Percentiles rank a stretch among this genome's conserved stretches.
These are phyloP conservation scores for Brachyptera putata DNA, from an alignment of 2,888 invertebrate species.

Conservation along the genomic window DNA sequence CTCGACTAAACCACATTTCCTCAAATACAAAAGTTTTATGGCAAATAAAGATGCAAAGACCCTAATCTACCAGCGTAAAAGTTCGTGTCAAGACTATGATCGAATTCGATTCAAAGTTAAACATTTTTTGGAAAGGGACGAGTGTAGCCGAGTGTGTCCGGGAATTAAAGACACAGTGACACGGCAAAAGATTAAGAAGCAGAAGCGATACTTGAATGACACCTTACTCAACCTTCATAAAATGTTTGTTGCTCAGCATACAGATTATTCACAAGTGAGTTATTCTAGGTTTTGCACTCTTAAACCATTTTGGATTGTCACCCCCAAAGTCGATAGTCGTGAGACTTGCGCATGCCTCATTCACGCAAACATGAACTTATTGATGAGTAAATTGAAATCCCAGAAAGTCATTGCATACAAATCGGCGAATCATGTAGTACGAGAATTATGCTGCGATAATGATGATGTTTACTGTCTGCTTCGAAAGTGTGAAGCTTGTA, in stretches of 20 bases:
- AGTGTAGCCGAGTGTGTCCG: neutral
- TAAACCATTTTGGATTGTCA: constrained; percentile 37
- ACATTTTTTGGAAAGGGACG: neutral
- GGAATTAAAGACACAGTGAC: constrained; percentile 35
- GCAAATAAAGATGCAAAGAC: too few relatives aligned
- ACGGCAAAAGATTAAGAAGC: constrained; percentile 35
- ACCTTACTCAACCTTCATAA: constrained; percentile 36
- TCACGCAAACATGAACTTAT: constrained; percentile 27
- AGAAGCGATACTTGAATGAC: constrained; percentile 36
- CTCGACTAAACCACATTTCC: too few relatives aligned
- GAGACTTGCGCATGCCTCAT: neutral
- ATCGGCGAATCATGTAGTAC: constrained; percentile 7
- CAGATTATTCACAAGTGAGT: constrained; percentile 25
- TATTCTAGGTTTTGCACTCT: constrained; percentile 34
- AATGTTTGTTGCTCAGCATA: constrained; percentile 27
- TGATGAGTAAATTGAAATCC: constrained; percentile 14
- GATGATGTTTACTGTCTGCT: constrained; percentile 23
- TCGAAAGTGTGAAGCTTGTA: constrained; percentile 18
- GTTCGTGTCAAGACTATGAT: too few relatives aligned
- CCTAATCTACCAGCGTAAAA: too few relatives aligned
- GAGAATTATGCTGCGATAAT: constrained; percentile 23
- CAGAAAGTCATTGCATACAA: constrained; percentile 19
- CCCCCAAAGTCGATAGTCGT: neutral
- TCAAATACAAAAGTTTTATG: too few relatives aligned
- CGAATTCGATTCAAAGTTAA: too few relatives aligned